phyloP scores from a whole-genome alignment of 2,113 vertebrate genomes.

The Marmota monax region DNA sequence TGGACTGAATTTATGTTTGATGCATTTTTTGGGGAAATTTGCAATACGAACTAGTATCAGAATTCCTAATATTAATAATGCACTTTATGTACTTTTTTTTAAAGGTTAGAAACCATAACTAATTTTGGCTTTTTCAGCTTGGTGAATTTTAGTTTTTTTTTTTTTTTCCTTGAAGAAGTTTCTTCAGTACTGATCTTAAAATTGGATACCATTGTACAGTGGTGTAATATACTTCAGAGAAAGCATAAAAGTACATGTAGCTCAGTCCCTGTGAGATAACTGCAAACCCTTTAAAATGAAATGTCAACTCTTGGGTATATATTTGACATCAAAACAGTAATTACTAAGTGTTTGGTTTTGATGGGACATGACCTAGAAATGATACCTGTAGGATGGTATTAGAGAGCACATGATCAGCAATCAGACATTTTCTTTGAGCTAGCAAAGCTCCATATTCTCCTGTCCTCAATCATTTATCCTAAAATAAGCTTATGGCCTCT shows the following conservation, averaged over 20 bases:
- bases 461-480: constrained; percentile 77
- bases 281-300: constrained; percentile 76
- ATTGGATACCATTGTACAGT: constrained; percentile 65
- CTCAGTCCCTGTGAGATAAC: constrained; percentile 79
- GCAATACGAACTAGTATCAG: constrained; percentile 86
- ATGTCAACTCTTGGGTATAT: constrained; percentile 72
- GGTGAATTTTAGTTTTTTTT: constrained; percentile 79
- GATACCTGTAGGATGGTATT: constrained; percentile 82
- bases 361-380: constrained; percentile 80
- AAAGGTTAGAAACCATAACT: constrained; percentile 84
- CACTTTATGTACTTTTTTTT: constrained; percentile 87
- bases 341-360: constrained; percentile 78
- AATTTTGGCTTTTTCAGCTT: constrained; percentile 87
- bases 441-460: constrained; percentile 70
- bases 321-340: constrained; percentile 70
- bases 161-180: constrained; percentile 74
- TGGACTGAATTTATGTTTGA: constrained; percentile 84
- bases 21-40: constrained; percentile 84
- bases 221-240: constrained; percentile 69
- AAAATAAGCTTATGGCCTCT: constrained; percentile 48
- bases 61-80: constrained; percentile 84
- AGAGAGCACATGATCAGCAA: constrained; percentile 78
- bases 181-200: constrained; percentile 82
- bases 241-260: constrained; percentile 73
- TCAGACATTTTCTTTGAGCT: constrained; percentile 78